Evolutionary conservation across 2,888 invertebrate genomes (phyloP).

Genomic region (Halictus quadricinctus): DNA sequence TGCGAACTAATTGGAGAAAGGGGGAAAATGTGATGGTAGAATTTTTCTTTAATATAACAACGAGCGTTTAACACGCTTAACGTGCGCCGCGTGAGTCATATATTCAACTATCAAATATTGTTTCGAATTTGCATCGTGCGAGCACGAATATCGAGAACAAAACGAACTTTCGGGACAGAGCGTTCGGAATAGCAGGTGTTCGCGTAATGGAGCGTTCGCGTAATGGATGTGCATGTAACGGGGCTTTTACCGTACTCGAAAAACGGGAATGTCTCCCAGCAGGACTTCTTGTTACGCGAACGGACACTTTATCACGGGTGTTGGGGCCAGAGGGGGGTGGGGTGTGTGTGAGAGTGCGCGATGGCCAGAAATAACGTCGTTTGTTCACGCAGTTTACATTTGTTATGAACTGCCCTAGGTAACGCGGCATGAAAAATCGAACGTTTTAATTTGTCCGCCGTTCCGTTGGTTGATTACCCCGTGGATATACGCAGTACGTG

Average conservation of each 20-base stretch:
- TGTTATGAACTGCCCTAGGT: slow-evolving; percentile 52
- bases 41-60: background rate
- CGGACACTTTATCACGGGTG: slow-evolving; percentile 46
- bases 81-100: no score
- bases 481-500: slow-evolving; percentile 37
- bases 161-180: background rate
- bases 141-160: background rate
- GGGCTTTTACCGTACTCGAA: slow-evolving; percentile 25
- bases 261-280: slow-evolving; percentile 47
- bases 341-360: background rate
- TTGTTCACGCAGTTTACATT: slow-evolving; percentile 54
- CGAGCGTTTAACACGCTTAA: background rate
- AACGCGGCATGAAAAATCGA: slow-evolving; percentile 52
- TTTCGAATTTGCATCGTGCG: background rate
- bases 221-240: background rate
- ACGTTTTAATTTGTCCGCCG: slow-evolving; percentile 58
- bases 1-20: background rate
- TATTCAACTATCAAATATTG: background rate
- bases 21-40: background rate
- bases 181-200: background rate
- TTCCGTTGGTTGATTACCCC: slow-evolving; percentile 53
- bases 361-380: slow-evolving; percentile 19
- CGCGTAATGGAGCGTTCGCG: background rate
- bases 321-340: background rate
- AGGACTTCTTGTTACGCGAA: slow-evolving; percentile 39